These are phyloP conservation scores for Nomada hirtipes DNA, from an alignment of 2,888 invertebrate species.

Conservation along the genomic window DNA sequence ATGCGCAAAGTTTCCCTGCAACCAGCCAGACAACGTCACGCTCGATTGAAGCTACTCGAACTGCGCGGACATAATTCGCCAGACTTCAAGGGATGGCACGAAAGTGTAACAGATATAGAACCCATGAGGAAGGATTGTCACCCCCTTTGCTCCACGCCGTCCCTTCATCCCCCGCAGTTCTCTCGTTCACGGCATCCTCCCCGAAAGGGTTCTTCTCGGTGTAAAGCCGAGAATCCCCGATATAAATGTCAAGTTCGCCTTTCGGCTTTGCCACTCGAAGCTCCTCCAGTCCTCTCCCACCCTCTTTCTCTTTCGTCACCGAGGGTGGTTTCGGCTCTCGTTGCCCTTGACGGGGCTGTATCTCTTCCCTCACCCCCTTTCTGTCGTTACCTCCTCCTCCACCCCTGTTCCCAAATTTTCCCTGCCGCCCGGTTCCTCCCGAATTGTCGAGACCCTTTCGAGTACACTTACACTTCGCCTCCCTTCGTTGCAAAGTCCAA, in stretches of 20 bases:
- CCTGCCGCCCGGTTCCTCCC: constrained; percentile 16
- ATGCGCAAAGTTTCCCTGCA: neutral
- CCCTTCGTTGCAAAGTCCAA: constrained; percentile 58
- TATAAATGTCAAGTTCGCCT: constrained; percentile 83
- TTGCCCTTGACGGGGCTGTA: constrained; percentile 60
- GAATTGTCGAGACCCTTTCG: constrained; percentile 60
- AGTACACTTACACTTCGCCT: constrained; percentile 51
- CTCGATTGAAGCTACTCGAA: constrained; percentile 56
- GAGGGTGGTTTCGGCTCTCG: constrained; percentile 58
- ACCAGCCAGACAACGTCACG: constrained; percentile 9
- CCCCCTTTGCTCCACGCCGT: neutral
- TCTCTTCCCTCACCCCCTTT: constrained; percentile 46
- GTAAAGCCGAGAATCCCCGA: constrained; percentile 84
- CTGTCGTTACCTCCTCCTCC: constrained; percentile 45
- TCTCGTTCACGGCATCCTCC: constrained; percentile 46
- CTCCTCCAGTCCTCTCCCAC: constrained; percentile 52
- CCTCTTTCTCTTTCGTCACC: constrained; percentile 60
- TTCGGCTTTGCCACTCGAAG: constrained; percentile 74
- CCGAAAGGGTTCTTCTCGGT: constrained; percentile 73
- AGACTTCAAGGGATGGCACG: constrained; percentile 34
- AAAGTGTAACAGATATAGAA: constrained; percentile 23
- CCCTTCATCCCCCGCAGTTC: neutral
- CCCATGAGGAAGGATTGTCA: constrained; percentile 43
- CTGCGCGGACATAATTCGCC: constrained; percentile 57
- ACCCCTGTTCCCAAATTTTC: constrained; percentile 23